phyloP scores from a whole-genome alignment of 2,113 vertebrate genomes.

The Esox niger region DNA sequence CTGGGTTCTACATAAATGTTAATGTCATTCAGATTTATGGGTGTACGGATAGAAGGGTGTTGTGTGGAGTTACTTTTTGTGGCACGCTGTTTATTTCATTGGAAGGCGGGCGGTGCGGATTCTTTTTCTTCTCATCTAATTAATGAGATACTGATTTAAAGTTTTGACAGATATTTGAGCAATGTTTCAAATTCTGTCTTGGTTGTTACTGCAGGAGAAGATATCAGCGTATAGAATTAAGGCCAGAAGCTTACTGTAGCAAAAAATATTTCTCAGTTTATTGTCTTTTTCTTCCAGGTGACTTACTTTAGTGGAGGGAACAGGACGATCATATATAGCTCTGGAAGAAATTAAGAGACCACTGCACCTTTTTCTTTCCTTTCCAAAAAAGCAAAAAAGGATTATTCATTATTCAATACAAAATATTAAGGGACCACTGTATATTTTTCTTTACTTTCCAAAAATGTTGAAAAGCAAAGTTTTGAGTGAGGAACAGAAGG shows the following conservation, averaged over 20 bases:
- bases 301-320: not conserved
- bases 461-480: too few relatives aligned
- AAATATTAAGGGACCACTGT: too few relatives aligned
- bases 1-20: conserved; percentile 60
- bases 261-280: too few relatives aligned
- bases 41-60: conserved; percentile 43
- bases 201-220: not conserved
- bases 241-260: conserved; percentile 5
- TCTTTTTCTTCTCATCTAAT: conserved; percentile 32
- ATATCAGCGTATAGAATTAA: conserved; percentile 44
- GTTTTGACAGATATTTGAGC: not conserved
- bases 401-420: too few relatives aligned
- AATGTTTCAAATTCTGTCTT: conserved; percentile 7
- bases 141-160: too few relatives aligned
- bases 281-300: too few relatives aligned
- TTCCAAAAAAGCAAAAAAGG: too few relatives aligned
- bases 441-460: too few relatives aligned
- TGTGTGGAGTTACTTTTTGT: conserved; percentile 27
- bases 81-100: conserved; percentile 54
- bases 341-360: too few relatives aligned
- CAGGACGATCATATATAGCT: not conserved
- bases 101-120: conserved; percentile 43
- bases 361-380: too few relatives aligned
- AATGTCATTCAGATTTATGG: conserved; percentile 71
- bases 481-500: too few relatives aligned